phyloP scores from a whole-genome alignment of 2,113 vertebrate species.

The Seriola dumerili region DNA sequence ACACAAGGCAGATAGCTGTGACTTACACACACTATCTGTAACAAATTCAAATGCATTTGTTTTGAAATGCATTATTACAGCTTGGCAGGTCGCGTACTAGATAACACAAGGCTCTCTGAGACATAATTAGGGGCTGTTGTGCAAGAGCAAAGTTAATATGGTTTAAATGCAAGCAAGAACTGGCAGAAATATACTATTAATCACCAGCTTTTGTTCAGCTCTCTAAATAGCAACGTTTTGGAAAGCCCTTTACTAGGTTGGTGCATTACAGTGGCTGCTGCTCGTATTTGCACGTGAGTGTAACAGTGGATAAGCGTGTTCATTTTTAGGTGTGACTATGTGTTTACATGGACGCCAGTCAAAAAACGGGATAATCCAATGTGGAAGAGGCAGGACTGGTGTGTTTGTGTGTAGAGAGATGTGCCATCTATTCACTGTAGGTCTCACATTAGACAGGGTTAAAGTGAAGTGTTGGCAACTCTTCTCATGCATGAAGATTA shows the following conservation, averaged over 20 bases:
- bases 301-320: constrained; percentile 64
- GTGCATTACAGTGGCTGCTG: constrained; percentile 48
- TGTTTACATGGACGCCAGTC: constrained; percentile 75
- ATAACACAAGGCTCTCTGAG: constrained; percentile 74
- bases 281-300: constrained; percentile 39
- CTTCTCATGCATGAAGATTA: constrained; percentile 50
- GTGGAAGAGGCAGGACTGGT: constrained; percentile 59
- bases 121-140: constrained; percentile 79
- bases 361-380: constrained; percentile 75
- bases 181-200: constrained; percentile 82
- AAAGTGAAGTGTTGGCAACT: constrained; percentile 63
- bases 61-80: constrained; percentile 76
- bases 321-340: constrained; percentile 76
- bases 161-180: constrained; percentile 81
- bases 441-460: constrained; percentile 65
- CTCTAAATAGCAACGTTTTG: constrained; percentile 76
- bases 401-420: constrained; percentile 42
- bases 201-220: constrained; percentile 77
- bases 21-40: constrained; percentile 68
- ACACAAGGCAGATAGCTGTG: constrained; percentile 59
- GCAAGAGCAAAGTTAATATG: constrained; percentile 81
- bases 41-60: constrained; percentile 72
- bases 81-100: constrained; percentile 73
- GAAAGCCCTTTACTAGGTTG: constrained; percentile 51
- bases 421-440: constrained; percentile 58